A percentile compares a stretch with the other conserved stretches of the same genome.
Evolutionary conservation across 2,888 invertebrate species (phyloP).

Genomic region (Lymantria monacha): DNA sequence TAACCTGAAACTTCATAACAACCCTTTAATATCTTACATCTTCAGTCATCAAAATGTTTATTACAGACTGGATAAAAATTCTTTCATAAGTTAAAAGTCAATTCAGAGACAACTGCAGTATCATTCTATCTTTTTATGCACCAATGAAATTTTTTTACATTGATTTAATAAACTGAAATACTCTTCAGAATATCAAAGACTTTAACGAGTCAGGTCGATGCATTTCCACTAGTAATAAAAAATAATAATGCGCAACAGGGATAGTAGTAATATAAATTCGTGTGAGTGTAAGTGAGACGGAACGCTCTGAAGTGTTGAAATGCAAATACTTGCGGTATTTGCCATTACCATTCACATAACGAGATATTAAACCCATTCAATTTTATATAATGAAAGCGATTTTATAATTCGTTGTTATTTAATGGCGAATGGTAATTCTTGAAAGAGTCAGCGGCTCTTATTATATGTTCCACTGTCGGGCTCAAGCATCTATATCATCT

Average conservation of each 20-base stretch:
- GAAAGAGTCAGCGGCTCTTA: too few relatives aligned
- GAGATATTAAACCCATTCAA: conserved; percentile 29
- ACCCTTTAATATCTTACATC: too few relatives aligned
- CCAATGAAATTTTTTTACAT: background rate
- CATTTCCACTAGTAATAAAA: conserved; percentile 37
- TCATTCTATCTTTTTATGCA: too few relatives aligned
- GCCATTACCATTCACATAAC: conserved; percentile 29
- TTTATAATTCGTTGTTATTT: conserved; percentile 24
- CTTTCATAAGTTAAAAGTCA: too few relatives aligned
- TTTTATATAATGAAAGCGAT: conserved; percentile 54
- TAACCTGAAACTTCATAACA: too few relatives aligned
- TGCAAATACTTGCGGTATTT: conserved; percentile 37
- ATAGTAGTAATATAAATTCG: conserved; percentile 1
- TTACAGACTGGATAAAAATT: too few relatives aligned
- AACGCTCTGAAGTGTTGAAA: conserved; percentile 17
- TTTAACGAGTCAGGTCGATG: conserved; percentile 34
- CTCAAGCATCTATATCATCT: too few relatives aligned
- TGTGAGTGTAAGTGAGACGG: conserved; percentile 10
- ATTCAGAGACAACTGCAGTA: too few relatives aligned
- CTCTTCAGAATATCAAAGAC: conserved; percentile 27
- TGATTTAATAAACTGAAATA: conserved; percentile 13
- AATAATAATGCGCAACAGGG: conserved; percentile 36
- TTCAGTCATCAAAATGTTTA: too few relatives aligned
- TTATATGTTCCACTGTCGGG: too few relatives aligned
- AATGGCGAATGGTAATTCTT: too few relatives aligned